A percentile compares a stretch with the other conserved stretches of the same genome.
These are phyloP conservation scores for Meloe dianella DNA, from an alignment of 2,888 invertebrate genomes.

Conservation along the genomic window DNA sequence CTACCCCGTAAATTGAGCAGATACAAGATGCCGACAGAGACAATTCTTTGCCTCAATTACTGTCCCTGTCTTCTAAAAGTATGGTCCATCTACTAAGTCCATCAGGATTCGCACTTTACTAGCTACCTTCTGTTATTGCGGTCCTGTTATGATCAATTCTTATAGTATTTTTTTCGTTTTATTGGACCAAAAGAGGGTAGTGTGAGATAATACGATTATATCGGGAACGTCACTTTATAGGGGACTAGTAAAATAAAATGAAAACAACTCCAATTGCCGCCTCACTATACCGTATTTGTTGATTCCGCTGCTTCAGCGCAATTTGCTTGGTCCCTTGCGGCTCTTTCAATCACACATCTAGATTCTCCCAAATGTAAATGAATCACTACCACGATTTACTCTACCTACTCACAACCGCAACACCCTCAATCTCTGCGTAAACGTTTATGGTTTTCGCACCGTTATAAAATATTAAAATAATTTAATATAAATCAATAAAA, in stretches of 20 bases:
- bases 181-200: constrained; percentile 51
- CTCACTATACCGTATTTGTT: constrained; percentile 49
- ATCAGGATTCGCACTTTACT: constrained; percentile 30
- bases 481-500: background rate
- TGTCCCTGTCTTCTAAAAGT: constrained; percentile 43
- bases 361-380: constrained; percentile 46
- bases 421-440: background rate
- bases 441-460: background rate
- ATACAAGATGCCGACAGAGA: constrained; percentile 52
- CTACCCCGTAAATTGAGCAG: constrained; percentile 56
- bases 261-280: constrained; percentile 57
- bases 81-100: constrained; percentile 23
- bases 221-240: constrained; percentile 53
- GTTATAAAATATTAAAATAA: background rate
- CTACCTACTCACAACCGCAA: background rate
- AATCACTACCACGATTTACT: constrained; percentile 41
- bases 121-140: constrained; percentile 38
- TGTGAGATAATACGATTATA: constrained; percentile 57
- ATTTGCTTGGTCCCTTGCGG: constrained; percentile 51
- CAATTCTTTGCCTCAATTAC: constrained; percentile 55
- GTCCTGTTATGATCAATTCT: constrained; percentile 47
- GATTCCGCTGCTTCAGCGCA: constrained; percentile 47
- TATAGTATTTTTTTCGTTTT: constrained; percentile 50
- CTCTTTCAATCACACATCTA: constrained; percentile 54
- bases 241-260: constrained; percentile 57